Conservation (phyloP, 23 tunicate species). For the Diplosoma virens region DNA sequence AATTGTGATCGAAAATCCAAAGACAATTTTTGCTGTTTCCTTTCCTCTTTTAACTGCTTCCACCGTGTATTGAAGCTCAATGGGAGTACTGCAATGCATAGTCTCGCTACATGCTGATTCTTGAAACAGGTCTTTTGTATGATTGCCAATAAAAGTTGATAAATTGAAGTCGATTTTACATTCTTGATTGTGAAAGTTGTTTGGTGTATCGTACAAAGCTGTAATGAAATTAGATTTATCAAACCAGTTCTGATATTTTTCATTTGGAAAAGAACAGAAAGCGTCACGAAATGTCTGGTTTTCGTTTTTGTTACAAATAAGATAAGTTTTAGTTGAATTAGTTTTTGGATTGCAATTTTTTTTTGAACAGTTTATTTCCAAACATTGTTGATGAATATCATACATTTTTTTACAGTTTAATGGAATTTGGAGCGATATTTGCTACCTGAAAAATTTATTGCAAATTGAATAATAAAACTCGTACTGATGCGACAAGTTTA, state of each 20-base stretch:
- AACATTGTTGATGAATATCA: too few species aligned
- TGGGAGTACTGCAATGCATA: background rate
- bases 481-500: too few species aligned
- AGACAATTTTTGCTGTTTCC: background rate
- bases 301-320: background rate
- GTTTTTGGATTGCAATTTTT: too few species aligned
- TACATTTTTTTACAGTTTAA: too few species aligned
- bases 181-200: too few species aligned
- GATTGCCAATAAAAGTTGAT: background rate
- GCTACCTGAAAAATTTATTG: too few species aligned
- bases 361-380: too few species aligned
- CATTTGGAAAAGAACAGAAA: background rate
- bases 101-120: background rate
- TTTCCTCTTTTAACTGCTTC: conserved; percentile 10
- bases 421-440: too few species aligned
- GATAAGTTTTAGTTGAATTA: conserved; percentile 17
- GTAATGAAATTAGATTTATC: background rate
- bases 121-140: background rate
- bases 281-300: background rate
- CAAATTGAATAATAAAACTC: too few species aligned
- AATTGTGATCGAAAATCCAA: background rate
- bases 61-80: background rate
- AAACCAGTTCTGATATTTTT: background rate
- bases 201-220: background rate
- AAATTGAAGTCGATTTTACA: background rate